A percentile compares a stretch with the other conserved stretches of the same genome.
These are phyloP conservation scores for Podabrus alpinus DNA, from an alignment of 2,888 invertebrate species.

Conservation along the genomic window DNA sequence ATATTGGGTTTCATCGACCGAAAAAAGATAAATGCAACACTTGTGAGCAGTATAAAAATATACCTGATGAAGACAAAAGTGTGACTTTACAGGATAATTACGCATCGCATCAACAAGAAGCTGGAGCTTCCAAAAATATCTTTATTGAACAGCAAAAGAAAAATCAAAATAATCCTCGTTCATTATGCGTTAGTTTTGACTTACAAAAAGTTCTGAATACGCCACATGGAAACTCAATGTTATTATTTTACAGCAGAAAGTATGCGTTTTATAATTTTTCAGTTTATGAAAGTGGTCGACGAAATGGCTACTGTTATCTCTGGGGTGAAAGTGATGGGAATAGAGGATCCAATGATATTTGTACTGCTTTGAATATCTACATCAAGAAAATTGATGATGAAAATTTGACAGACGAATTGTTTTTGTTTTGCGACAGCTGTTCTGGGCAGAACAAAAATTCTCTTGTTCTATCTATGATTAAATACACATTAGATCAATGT, in stretches of 20 bases:
- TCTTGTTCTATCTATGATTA: slow-evolving; percentile 18
- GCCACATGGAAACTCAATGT: slow-evolving; percentile 29
- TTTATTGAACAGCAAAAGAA: too few relatives aligned
- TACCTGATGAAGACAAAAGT: too few relatives aligned
- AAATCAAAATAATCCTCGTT: background rate
- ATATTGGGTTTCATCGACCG: background rate
- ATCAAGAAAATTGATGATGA: slow-evolving; percentile 35
- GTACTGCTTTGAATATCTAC: slow-evolving; percentile 27
- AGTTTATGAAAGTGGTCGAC: slow-evolving; percentile 33
- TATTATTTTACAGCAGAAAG: slow-evolving; percentile 34
- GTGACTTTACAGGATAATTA: too few relatives aligned
- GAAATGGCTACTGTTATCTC: slow-evolving; percentile 31
- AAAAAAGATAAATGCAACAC: background rate
- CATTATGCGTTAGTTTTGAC: slow-evolving; percentile 23
- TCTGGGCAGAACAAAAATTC: slow-evolving; percentile 27
- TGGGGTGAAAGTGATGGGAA: slow-evolving; percentile 33
- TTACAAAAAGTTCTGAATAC: slow-evolving; percentile 37
- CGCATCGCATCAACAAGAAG: too few relatives aligned
- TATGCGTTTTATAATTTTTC: slow-evolving; percentile 36
- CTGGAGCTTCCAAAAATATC: too few relatives aligned
- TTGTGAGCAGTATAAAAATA: too few relatives aligned
- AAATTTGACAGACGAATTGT: slow-evolving; percentile 5
- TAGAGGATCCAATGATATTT: slow-evolving; percentile 22
- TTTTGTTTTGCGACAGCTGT: slow-evolving; percentile 31
- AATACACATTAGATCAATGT: slow-evolving; percentile 13